These are phyloP conservation scores for Cheilinus undulatus DNA, from an alignment of 2,113 vertebrate species.

Conservation along the genomic window DNA sequence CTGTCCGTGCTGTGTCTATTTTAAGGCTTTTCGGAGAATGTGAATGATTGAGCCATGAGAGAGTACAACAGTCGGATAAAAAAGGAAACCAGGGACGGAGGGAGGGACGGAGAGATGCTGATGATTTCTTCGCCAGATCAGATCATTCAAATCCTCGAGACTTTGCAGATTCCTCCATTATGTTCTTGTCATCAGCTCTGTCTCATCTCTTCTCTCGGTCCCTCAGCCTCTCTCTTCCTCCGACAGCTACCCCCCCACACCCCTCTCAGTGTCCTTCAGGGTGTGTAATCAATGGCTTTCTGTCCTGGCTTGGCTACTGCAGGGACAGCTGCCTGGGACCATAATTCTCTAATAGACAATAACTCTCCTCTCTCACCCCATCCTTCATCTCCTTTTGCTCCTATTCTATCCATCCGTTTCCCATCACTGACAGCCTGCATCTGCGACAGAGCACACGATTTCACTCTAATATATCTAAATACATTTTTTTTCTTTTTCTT, in stretches of 20 bases:
- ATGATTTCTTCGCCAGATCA: slow-evolving; percentile 42
- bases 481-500: slow-evolving; percentile 18
- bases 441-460: slow-evolving; percentile 57
- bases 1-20: slow-evolving; percentile 14
- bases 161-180: slow-evolving; percentile 61
- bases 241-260: slow-evolving; percentile 32
- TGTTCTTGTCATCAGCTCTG: slow-evolving; percentile 49
- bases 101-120: slow-evolving; percentile 9
- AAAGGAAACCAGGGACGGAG: neutral
- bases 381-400: slow-evolving; percentile 59
- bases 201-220: slow-evolving; percentile 31
- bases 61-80: slow-evolving; percentile 3
- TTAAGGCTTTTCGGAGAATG: slow-evolving; percentile 22
- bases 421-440: slow-evolving; percentile 34
- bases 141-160: slow-evolving; percentile 60
- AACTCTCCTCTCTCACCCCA: slow-evolving; percentile 66
- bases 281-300: slow-evolving; percentile 74
- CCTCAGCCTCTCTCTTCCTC: slow-evolving; percentile 40
- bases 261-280: slow-evolving; percentile 71
- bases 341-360: slow-evolving; percentile 78
- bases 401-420: slow-evolving; percentile 43
- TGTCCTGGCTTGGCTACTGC: slow-evolving; percentile 64
- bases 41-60: slow-evolving; percentile 14
- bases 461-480: slow-evolving; percentile 12
- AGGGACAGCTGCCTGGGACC: slow-evolving; percentile 62